Conservation (phyloP, 2,888 invertebrate genomes). For the Gastrophysa polygoni region DNA sequence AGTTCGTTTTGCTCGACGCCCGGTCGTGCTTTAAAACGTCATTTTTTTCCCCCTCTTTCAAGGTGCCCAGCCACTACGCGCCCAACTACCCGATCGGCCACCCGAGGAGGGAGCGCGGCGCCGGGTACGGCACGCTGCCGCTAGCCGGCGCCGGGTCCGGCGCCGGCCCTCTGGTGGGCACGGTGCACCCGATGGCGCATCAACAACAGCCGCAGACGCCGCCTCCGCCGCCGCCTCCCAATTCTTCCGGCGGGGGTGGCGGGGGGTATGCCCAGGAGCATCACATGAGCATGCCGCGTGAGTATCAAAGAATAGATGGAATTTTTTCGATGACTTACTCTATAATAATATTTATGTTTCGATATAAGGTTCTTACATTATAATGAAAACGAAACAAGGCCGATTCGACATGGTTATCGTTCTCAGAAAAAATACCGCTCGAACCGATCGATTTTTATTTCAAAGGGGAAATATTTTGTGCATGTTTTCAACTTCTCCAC, state of each 20-base stretch:
- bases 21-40: background rate
- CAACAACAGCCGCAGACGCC: constrained; percentile 62
- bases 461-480: no score
- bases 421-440: no score
- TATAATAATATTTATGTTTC: no score
- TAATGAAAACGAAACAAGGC: no score
- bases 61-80: constrained; percentile 93
- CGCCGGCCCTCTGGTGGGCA: constrained; percentile 67
- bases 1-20: no score
- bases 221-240: constrained; percentile 70
- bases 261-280: constrained; percentile 60
- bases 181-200: constrained; percentile 79
- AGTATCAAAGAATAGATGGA: no score
- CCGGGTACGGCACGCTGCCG: constrained; percentile 87
- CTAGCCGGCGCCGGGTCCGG: constrained; percentile 59
- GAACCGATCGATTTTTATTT: no score
- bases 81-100: constrained; percentile 91
- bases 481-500: no score
- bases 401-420: no score
- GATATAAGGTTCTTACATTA: no score
- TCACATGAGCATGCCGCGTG: constrained; percentile 82
- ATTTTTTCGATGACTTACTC: no score
- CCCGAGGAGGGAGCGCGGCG: constrained; percentile 65
- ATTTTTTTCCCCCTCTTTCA: background rate
- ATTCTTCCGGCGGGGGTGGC: constrained; percentile 57